Evolutionary conservation across 2,113 vertebrate species (phyloP).

Genomic region (Epinephelus fuscoguttatus): DNA sequence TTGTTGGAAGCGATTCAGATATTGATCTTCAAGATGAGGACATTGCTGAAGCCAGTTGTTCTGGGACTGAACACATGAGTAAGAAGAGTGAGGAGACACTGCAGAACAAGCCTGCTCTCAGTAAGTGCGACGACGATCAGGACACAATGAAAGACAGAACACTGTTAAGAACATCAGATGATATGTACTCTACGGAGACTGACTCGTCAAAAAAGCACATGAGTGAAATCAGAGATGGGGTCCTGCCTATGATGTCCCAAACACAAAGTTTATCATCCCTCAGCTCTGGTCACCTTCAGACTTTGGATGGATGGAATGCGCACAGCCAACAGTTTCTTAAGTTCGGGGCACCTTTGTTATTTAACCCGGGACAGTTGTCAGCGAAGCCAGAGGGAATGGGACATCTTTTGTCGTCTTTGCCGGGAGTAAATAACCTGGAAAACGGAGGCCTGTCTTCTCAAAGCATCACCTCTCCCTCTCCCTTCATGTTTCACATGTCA

Average conservation of each 20-base stretch:
- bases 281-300: slow-evolving; percentile 86
- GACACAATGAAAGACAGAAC: slow-evolving; percentile 77
- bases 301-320: slow-evolving; percentile 88
- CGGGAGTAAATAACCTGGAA: slow-evolving; percentile 81
- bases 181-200: slow-evolving; percentile 72
- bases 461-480: slow-evolving; percentile 76
- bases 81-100: slow-evolving; percentile 77
- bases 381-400: slow-evolving; percentile 90
- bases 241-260: slow-evolving; percentile 87
- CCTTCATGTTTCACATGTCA: slow-evolving; percentile 92
- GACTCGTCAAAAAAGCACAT: slow-evolving; percentile 82
- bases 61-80: slow-evolving; percentile 63
- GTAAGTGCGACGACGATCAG: slow-evolving; percentile 74
- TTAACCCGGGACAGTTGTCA: slow-evolving; percentile 91
- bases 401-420: slow-evolving; percentile 90
- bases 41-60: slow-evolving; percentile 69
- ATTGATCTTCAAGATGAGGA: slow-evolving; percentile 86
- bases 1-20: slow-evolving; percentile 88
- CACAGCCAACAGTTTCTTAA: slow-evolving; percentile 90
- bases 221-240: slow-evolving; percentile 82
- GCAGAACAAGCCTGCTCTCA: slow-evolving; percentile 77
- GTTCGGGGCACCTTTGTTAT: slow-evolving; percentile 88
- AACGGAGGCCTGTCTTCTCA: slow-evolving; percentile 83
- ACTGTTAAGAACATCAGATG: slow-evolving; percentile 73
- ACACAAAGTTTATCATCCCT: slow-evolving; percentile 86